phyloP scores from a whole-genome alignment of 2,113 vertebrate species.

The Mesocricetus auratus region DNA sequence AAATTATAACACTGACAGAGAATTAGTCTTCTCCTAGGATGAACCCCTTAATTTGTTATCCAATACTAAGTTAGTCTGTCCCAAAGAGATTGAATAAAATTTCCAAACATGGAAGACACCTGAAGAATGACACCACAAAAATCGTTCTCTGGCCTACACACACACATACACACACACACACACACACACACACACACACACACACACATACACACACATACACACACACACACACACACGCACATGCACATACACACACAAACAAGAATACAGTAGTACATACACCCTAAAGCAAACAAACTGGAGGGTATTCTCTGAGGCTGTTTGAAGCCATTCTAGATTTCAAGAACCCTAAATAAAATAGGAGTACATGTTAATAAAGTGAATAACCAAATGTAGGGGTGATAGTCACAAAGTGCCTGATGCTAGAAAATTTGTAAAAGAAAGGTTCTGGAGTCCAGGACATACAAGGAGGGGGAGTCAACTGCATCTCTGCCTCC shows the following conservation, averaged over 20 bases:
- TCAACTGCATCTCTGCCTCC: rapidly evolving
- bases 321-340: neutral
- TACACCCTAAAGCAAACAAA: neutral
- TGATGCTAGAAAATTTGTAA: rapidly evolving
- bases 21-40: neutral
- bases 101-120: neutral
- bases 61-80: neutral
- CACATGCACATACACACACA: too few species aligned
- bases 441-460: neutral
- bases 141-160: neutral
- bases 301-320: neutral
- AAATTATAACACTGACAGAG: too few species aligned
- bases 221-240: neutral
- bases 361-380: rapidly evolving
- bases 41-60: neutral
- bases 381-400: rapidly evolving
- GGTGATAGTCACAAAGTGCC: rapidly evolving
- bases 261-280: neutral
- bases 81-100: neutral
- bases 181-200: neutral
- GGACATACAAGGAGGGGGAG: too few species aligned
- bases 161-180: too few species aligned
- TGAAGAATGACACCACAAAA: neutral
- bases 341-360: rapidly evolving
- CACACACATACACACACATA: neutral